Base-by-base conservation (phyloP, 2,113 vertebrate genomes). In the Pluvianellus socialis region DNA sequence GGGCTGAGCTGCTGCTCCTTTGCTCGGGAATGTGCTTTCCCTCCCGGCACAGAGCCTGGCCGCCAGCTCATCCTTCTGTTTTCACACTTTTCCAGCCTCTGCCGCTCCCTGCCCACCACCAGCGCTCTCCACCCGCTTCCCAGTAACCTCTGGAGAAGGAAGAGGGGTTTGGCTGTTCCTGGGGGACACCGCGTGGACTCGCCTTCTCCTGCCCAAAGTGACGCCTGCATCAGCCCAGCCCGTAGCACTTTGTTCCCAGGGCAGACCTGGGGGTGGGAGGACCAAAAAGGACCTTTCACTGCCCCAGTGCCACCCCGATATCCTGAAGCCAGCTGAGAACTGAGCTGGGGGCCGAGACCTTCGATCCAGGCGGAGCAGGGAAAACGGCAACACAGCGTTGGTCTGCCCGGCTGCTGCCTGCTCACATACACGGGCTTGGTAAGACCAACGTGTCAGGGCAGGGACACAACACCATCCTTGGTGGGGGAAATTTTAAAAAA, bases 191-290 rank as follows among this genome's bases (percentile, higher is more conserved):
- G 16, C 20, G 1, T 1, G 21, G 62, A 4, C 14, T 27, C 14
- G n/a, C n/a, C 38, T 38, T 4, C 16, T 50, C 42, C 42, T 10
- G 18, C 53, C 61, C 26, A 14, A 20, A 40, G 59, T n/a, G 9
- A 14, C 4, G 11, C 35, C 33, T 2, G 3, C 42, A 7, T 19
- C 56, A 58, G 28, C 28, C 27, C 4, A 4, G 2, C 26, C 4
- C 20, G 0, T 1, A 26, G 77, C 53, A 45, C 23, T 14, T 10
- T 17, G 58, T 1, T 23, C 42, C n/a, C 6, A 1, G 12, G 3
- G 27, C n/a, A 50, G 59, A 44, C 9, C 47, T 5, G 27, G 27
- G 12, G 13, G 9, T 7, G 14, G 14, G 7, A 65, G 58, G 16
- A 72, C 45, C 28, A 10, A 33, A 19, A 52, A 38, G 50, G 33